Evolutionary conservation across 1,140 invertebrate species (phyloP).

Genomic region (Platyura marginata): DNA sequence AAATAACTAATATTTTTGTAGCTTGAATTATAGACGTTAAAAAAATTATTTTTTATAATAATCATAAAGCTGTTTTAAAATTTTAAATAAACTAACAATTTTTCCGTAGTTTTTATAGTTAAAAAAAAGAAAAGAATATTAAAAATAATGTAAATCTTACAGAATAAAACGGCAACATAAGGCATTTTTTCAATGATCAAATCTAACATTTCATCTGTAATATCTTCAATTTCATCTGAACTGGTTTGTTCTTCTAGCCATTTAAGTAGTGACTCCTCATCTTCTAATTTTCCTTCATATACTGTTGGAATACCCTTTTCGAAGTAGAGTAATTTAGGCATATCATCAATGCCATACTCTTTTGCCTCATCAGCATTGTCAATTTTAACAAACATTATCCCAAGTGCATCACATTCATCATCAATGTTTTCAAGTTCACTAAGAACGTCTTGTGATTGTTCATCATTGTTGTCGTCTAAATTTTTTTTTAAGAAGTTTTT

Average conservation of each 20-base stretch:
- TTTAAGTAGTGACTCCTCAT: constrained; percentile 73
- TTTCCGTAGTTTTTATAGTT: no score
- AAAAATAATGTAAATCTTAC: no score
- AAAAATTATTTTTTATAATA: no score
- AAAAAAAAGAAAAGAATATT: no score
- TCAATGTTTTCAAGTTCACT: constrained; percentile 88
- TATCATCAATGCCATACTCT: constrained; percentile 78
- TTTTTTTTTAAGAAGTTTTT: constrained; percentile 6
- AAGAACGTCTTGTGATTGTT: constrained; percentile 67
- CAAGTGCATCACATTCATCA: constrained; percentile 77
- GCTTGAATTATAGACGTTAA: no score
- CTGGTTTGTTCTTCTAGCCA: constrained; percentile 76
- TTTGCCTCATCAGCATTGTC: constrained; percentile 76
- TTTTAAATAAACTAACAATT: no score
- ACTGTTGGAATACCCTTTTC: constrained; percentile 76
- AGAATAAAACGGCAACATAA: constrained; percentile 75
- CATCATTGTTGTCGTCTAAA: constrained; percentile 78
- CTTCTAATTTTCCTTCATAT: constrained; percentile 79
- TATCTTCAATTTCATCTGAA: constrained; percentile 82
- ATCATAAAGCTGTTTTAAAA: no score
- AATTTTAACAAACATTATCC: constrained; percentile 82
- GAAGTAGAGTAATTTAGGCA: constrained; percentile 74
- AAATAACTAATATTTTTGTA: no score
- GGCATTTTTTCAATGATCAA: constrained; percentile 76
- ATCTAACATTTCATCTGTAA: constrained; percentile 87